Conservation (phyloP, 2,113 vertebrate genomes). For the Tetrax tetrax region DNA sequence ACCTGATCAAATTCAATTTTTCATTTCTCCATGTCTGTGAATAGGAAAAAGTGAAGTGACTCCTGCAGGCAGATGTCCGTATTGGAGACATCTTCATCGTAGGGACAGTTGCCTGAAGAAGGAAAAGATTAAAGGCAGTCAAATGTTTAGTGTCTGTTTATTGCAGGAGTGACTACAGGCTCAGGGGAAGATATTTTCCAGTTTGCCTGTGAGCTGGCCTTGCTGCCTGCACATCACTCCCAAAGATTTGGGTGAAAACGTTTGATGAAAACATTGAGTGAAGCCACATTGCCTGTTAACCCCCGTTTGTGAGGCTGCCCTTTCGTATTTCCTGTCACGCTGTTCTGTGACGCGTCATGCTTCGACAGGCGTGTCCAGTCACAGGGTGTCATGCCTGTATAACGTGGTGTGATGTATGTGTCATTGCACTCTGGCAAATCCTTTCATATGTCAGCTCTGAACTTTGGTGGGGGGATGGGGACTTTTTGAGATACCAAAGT, state of each 20-base stretch:
- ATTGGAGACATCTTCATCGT: background rate
- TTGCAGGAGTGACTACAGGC: background rate
- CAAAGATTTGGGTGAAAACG: background rate
- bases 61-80: constrained; percentile 1
- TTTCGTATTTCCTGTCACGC: background rate
- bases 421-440: too few relatives aligned
- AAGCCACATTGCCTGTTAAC: background rate
- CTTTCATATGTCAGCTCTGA: background rate
- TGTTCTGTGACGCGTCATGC: background rate
- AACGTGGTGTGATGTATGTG: background rate
- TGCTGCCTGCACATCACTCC: background rate
- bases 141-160: constrained; percentile 36
- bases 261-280: constrained; percentile 21
- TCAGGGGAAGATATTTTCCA: background rate
- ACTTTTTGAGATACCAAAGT: background rate
- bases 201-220: constrained; percentile 1
- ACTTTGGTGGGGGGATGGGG: background rate
- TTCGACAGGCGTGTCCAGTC: background rate
- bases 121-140: background rate
- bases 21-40: background rate
- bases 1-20: constrained; percentile 8
- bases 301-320: background rate
- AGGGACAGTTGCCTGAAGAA: constrained; percentile 24
- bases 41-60: background rate
- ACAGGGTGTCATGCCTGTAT: background rate